These are phyloP conservation scores for Muscina levida DNA, from an alignment of 2,888 invertebrate species.

Conservation along the genomic window DNA sequence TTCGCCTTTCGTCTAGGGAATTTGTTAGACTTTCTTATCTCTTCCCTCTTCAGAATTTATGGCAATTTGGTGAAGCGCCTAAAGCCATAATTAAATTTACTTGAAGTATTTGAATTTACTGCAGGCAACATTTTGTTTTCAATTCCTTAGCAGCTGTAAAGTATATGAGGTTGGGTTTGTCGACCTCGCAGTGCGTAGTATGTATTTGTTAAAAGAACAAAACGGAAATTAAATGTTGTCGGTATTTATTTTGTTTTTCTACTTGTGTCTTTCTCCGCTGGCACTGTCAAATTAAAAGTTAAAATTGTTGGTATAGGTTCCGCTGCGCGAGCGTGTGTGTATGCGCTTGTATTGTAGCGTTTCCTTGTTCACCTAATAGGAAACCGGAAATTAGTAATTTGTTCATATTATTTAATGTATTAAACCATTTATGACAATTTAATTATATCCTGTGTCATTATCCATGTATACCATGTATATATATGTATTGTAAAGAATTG, in stretches of 20 bases:
- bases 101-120: constrained; percentile 17
- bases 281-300: constrained; percentile 7
- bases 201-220: constrained; percentile 36
- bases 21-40: constrained; percentile 7
- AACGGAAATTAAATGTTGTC: constrained; percentile 53
- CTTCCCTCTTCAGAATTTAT: constrained; percentile 9
- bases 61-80: constrained; percentile 1
- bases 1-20: constrained; percentile 19
- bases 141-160: too few species aligned
- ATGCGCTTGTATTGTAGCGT: background rate
- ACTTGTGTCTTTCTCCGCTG: constrained; percentile 8
- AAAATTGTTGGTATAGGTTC: background rate
- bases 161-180: too few species aligned
- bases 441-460: constrained; percentile 58
- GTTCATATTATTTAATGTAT: constrained; percentile 46
- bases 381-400: constrained; percentile 62
- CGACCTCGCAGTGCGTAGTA: background rate
- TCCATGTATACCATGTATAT: too few species aligned
- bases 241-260: background rate
- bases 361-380: constrained; percentile 31
- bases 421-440: constrained; percentile 52
- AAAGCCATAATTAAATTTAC: constrained; percentile 45
- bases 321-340: background rate
- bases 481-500: too few species aligned
- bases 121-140: too few species aligned